phyloP scores from a whole-genome alignment of 2,797 vertebrate species.

The Propithecus perrieri region DNA sequence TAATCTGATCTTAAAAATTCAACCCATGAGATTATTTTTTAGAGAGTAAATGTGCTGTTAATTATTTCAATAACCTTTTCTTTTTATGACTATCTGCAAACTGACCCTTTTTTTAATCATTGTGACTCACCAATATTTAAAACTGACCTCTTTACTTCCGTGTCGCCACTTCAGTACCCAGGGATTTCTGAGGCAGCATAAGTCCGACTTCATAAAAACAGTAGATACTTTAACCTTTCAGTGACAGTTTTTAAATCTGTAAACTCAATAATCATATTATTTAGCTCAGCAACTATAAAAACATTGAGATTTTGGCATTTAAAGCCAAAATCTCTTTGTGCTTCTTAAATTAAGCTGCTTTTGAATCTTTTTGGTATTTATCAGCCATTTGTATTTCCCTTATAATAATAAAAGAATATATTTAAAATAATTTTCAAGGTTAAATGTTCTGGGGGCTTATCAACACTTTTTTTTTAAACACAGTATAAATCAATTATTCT shows the following conservation, averaged over 20 bases:
- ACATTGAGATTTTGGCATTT: slow-evolving; percentile 43
- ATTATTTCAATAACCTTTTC: neutral
- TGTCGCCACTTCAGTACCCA: slow-evolving; percentile 18
- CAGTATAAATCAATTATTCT: slow-evolving; percentile 6
- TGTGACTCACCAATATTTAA: slow-evolving; percentile 24
- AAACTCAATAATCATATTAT: slow-evolving; percentile 59
- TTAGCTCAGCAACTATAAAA: slow-evolving; percentile 57
- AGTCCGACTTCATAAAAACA: slow-evolving; percentile 48
- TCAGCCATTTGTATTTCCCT: slow-evolving; percentile 68
- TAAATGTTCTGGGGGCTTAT: slow-evolving; percentile 43
- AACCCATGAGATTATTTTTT: slow-evolving; percentile 25
- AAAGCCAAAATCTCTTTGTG: slow-evolving; percentile 71
- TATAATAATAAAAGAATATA: slow-evolving; percentile 67
- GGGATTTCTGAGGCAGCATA: slow-evolving; percentile 26
- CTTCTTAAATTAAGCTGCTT: slow-evolving; percentile 76
- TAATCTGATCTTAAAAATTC: slow-evolving; percentile 49
- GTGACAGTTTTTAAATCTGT: slow-evolving; percentile 48
- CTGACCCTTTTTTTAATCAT: neutral
- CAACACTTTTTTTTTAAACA: slow-evolving; percentile 30
- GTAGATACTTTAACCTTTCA: slow-evolving; percentile 35
- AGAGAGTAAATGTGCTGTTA: slow-evolving; percentile 13
- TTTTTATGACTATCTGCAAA: slow-evolving; percentile 22
- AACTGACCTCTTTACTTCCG: neutral
- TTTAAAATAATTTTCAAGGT: slow-evolving; percentile 62
- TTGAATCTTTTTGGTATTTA: slow-evolving; percentile 74